These are phyloP conservation scores for Axis porcinus DNA, from an alignment of 2,113 vertebrate genomes.

Conservation along the genomic window DNA sequence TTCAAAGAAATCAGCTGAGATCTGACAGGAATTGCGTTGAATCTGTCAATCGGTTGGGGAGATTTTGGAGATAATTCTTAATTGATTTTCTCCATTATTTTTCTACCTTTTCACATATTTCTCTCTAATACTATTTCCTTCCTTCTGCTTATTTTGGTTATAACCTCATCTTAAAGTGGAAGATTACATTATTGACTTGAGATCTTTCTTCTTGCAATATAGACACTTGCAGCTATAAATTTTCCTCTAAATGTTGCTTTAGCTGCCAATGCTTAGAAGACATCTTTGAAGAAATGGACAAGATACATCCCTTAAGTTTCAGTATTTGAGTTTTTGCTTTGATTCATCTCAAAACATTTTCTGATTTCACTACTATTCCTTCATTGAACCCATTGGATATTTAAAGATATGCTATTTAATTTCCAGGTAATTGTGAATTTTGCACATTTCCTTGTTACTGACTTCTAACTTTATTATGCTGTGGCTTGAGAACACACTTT, in stretches of 20 bases:
- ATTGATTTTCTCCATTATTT: neutral
- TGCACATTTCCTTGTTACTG: neutral
- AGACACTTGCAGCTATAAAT: accelerated
- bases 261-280: accelerated
- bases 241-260: accelerated
- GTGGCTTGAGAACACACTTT: neutral
- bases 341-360: neutral
- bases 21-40: neutral
- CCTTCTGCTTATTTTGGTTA: neutral
- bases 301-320: accelerated
- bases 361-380: neutral
- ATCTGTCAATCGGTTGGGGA: accelerated
- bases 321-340: neutral
- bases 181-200: accelerated
- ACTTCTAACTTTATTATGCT: neutral
- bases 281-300: neutral
- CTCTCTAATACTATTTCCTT: neutral
- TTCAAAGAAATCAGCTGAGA: neutral
- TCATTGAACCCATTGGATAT: neutral
- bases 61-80: accelerated
- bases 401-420: neutral
- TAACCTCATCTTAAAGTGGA: too few relatives aligned
- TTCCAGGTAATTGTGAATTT: neutral
- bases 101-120: neutral
- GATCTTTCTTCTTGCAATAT: neutral